phyloP scores from a whole-genome alignment of 1,140 invertebrate species.

The Stegodyphus dumicola region DNA sequence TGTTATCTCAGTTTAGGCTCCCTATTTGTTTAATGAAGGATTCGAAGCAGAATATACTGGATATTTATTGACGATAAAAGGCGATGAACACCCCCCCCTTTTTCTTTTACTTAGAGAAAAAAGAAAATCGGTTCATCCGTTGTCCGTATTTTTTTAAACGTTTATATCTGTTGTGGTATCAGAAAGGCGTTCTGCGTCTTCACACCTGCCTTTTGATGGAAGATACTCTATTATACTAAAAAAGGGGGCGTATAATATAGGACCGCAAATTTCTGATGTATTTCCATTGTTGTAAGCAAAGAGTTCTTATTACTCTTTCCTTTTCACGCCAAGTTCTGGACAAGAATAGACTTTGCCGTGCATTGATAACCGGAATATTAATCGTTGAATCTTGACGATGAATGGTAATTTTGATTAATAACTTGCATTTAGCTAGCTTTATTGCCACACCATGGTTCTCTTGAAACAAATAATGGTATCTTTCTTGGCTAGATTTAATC shows the following conservation, averaged over 20 bases:
- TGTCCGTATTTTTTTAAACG: conserved; percentile 23
- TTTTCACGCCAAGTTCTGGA: too few relatives aligned
- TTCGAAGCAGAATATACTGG: conserved; percentile 54
- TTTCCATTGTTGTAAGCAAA: too few relatives aligned
- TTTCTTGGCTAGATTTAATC: too few relatives aligned
- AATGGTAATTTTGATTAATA: too few relatives aligned
- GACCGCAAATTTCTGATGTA: too few relatives aligned
- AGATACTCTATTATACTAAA: background rate
- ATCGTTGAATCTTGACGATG: too few relatives aligned
- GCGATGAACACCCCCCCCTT: conserved; percentile 34
- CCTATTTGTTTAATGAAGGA: conserved; percentile 61
- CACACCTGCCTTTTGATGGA: conserved; percentile 54
- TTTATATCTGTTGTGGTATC: conserved; percentile 56
- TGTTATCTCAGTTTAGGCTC: conserved; percentile 60
- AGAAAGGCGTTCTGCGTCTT: conserved; percentile 33
- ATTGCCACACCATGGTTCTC: too few relatives aligned
- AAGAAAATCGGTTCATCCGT: conserved; percentile 17
- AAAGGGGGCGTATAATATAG: too few relatives aligned
- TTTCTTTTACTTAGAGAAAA: background rate
- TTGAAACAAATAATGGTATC: too few relatives aligned
- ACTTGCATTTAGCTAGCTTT: too few relatives aligned
- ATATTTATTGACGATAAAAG: conserved; percentile 61
- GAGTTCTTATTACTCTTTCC: too few relatives aligned
- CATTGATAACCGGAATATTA: too few relatives aligned
- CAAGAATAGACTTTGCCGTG: background rate